phyloP scores from a whole-genome alignment of 2,113 vertebrate species.

The Epinephelus lanceolatus region DNA sequence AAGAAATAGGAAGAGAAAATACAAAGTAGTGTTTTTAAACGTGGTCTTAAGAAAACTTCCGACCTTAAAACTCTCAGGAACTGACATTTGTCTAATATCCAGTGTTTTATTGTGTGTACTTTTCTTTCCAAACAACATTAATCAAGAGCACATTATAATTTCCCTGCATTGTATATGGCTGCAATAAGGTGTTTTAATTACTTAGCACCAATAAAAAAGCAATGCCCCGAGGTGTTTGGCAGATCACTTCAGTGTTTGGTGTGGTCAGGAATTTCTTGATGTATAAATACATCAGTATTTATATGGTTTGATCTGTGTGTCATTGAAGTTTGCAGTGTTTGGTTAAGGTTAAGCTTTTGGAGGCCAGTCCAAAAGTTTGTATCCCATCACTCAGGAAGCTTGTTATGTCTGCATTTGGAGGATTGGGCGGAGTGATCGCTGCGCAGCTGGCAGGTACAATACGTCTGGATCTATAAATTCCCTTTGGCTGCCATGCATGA shows the following conservation, averaged over 20 bases:
- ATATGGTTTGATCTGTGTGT: conserved; percentile 64
- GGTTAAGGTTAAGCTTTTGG: conserved; percentile 70
- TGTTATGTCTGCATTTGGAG: conserved; percentile 87
- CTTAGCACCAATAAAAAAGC: conserved; percentile 65
- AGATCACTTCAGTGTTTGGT: conserved; percentile 62
- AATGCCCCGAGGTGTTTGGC: conserved; percentile 64
- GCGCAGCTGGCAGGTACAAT: conserved; percentile 80
- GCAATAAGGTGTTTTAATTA: conserved; percentile 75
- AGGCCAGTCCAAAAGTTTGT: conserved; percentile 59
- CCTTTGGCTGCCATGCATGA: conserved; percentile 71
- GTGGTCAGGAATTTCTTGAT: conserved; percentile 64
- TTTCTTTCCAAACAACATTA: conserved; percentile 58
- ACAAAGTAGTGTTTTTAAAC: conserved; percentile 54
- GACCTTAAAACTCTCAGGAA: conserved; percentile 47
- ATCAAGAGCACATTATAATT: conserved; percentile 60
- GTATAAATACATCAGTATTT: conserved; percentile 66
- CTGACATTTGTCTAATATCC: conserved; percentile 48
- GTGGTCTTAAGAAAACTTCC: conserved; percentile 61
- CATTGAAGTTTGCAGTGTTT: conserved; percentile 73
- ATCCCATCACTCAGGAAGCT: conserved; percentile 77
- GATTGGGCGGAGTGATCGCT: conserved; percentile 74
- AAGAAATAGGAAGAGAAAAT: conserved; percentile 56
- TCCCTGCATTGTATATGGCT: conserved; percentile 47
- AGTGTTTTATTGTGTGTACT: conserved; percentile 52
- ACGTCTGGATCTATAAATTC: conserved; percentile 75